These are phyloP conservation scores for Anoplolepis gracilipes DNA, from an alignment of 1,140 invertebrate genomes.

Conservation along the genomic window DNA sequence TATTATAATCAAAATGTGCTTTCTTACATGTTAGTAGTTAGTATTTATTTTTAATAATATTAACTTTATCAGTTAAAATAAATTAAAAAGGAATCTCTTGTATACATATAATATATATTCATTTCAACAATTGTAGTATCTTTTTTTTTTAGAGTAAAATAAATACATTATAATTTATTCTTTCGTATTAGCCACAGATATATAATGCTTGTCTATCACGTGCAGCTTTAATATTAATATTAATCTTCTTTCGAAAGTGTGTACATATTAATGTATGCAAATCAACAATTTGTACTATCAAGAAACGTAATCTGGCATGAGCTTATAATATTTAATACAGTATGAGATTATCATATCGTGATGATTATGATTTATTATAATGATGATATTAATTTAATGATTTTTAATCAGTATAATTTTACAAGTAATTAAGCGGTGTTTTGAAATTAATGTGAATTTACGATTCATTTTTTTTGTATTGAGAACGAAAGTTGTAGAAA, in stretches of 20 bases:
- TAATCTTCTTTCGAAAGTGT: conserved; percentile 22
- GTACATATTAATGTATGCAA: conserved; percentile 11
- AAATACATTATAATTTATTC: conserved; percentile 33
- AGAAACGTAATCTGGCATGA: not conserved
- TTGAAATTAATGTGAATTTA: not conserved
- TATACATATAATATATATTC: not conserved
- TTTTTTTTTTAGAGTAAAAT: not conserved
- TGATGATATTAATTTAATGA: not conserved
- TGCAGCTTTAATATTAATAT: conserved; percentile 15
- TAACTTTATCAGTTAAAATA: not conserved
- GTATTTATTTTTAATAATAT: not conserved
- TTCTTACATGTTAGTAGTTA: too few species aligned
- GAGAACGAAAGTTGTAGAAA: not conserved
- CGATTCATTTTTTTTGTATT: not conserved
- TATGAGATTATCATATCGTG: not conserved
- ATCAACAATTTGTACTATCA: conserved; percentile 25
- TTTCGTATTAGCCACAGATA: not conserved
- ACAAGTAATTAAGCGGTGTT: not conserved
- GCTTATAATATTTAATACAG: conserved; percentile 7
- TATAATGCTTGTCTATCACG: conserved; percentile 31
- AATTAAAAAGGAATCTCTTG: not conserved
- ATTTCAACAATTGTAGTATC: not conserved
- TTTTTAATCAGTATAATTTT: not conserved
- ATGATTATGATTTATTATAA: not conserved
- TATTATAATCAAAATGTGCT: not conserved